phyloP scores from a whole-genome alignment of 2,797 vertebrate species.

The Euthynnus affinis region DNA sequence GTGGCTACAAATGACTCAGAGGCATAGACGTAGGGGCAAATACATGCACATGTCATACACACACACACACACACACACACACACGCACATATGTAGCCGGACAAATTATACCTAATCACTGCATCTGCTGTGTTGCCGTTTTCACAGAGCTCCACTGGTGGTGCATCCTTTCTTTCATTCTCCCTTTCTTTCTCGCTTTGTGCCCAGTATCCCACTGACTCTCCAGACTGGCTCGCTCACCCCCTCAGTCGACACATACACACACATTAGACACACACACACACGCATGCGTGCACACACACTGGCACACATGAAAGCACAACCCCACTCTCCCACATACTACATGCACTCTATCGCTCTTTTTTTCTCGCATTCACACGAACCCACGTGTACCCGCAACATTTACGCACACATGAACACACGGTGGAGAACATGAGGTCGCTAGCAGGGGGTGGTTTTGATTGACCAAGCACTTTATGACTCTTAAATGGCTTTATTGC shows the following conservation, averaged over 20 bases:
- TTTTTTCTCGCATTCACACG: slow-evolving; percentile 4
- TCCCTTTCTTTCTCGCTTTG: slow-evolving; percentile 39
- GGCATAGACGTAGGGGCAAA: slow-evolving; percentile 17
- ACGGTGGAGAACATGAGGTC: slow-evolving; percentile 50
- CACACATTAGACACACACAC: slow-evolving; percentile 24
- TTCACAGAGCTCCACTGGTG: slow-evolving; percentile 45
- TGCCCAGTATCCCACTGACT: slow-evolving; percentile 56
- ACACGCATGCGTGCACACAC: slow-evolving; percentile 12
- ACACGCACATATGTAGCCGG: slow-evolving; percentile 10
- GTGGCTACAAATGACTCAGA: slow-evolving; percentile 24
- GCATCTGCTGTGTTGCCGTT: slow-evolving; percentile 47
- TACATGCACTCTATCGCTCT: neutral
- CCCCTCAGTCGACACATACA: slow-evolving; percentile 16
- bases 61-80: slow-evolving; percentile 13
- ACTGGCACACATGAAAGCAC: slow-evolving; percentile 29
- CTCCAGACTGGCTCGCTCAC: slow-evolving; percentile 42
- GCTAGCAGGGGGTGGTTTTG: slow-evolving; percentile 62
- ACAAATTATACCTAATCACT: slow-evolving; percentile 38
- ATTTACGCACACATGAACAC: slow-evolving; percentile 5
- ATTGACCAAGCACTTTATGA: slow-evolving; percentile 74
- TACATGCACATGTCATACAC: slow-evolving; percentile 29
- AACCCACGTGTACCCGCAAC: neutral
- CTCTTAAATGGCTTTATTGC: slow-evolving; percentile 68
- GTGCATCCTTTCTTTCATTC: slow-evolving; percentile 32
- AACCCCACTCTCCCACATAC: neutral